Evolutionary conservation across 2,113 vertebrate genomes (phyloP).

Genomic region (Furnarius figulus): DNA sequence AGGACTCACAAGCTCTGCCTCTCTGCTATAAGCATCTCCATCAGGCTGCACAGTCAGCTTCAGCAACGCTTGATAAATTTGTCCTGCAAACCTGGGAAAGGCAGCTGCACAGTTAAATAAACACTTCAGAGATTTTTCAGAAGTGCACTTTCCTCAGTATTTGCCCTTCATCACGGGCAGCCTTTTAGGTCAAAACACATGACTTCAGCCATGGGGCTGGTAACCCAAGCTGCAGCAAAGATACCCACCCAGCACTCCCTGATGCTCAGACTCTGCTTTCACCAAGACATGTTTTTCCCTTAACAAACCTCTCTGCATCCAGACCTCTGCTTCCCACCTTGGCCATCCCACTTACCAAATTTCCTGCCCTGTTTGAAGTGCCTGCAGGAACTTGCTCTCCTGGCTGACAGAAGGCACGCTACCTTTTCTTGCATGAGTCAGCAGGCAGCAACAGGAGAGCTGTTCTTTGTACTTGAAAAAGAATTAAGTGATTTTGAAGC

Average conservation of each 20-base stretch:
- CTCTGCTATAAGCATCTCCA: background rate
- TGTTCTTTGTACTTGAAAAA: background rate
- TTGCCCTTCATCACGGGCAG: background rate
- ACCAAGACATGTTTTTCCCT: background rate
- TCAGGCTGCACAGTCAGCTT: background rate
- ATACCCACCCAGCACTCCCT: background rate
- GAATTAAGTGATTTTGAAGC: conserved; percentile 24
- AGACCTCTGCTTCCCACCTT: background rate
- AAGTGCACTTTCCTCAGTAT: background rate
- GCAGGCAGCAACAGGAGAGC: conserved; percentile 14
- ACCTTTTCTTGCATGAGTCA: background rate
- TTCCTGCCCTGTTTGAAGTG: background rate
- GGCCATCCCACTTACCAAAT: background rate
- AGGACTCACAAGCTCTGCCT: background rate
- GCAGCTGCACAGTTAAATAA: background rate
- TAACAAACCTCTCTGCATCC: background rate
- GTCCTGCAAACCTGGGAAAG: background rate
- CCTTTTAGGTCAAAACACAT: background rate
- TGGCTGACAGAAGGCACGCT: background rate
- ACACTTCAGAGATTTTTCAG: background rate
- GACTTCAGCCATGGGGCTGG: accelerated
- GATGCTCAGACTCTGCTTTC: background rate
- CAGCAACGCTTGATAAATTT: background rate
- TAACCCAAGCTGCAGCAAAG: background rate
- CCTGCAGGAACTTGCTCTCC: background rate